Percentiles rank a stretch among this genome's conserved stretches.
These are phyloP conservation scores for Dasypolia templi DNA, from an alignment of 2,888 invertebrate species.

Conservation along the genomic window DNA sequence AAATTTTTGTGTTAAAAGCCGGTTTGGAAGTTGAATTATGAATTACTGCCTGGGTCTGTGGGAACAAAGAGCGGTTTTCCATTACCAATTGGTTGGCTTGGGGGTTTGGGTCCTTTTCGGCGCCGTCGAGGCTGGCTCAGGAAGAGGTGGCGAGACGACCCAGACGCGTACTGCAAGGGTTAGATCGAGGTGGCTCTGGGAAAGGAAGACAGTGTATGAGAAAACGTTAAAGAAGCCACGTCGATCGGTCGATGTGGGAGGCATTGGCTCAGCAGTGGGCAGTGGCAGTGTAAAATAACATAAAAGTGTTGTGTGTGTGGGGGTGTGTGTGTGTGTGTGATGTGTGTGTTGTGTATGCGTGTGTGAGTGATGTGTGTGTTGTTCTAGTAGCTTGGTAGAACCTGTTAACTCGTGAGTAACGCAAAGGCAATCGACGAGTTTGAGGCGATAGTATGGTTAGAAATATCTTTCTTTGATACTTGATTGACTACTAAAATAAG, in stretches of 20 bases:
- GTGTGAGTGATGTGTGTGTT: too few relatives aligned
- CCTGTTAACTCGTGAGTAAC: neutral
- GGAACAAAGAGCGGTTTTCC: neutral
- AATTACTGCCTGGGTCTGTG: neutral
- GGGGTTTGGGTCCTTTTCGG: neutral
- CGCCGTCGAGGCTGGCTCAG: neutral
- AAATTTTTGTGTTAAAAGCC: slow-evolving; percentile 18
- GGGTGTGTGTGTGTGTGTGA: too few relatives aligned
- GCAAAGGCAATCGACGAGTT: neutral
- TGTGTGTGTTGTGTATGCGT: too few relatives aligned
- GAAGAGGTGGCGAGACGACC: neutral
- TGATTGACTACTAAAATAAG: neutral
- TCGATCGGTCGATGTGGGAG: too few relatives aligned
- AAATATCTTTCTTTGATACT: neutral
- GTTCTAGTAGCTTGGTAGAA: neutral
- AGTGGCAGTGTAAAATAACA: neutral
- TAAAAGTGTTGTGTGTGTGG: too few relatives aligned
- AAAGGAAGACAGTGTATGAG: neutral
- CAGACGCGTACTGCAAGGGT: neutral
- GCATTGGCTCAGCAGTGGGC: neutral
- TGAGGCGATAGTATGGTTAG: neutral
- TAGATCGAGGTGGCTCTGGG: neutral
- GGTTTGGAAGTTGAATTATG: slow-evolving; percentile 19
- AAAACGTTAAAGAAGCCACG: too few relatives aligned
- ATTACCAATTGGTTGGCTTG: neutral